Evolutionary conservation across 2,888 invertebrate genomes (phyloP).

Genomic region (Epiblema foenella): DNA sequence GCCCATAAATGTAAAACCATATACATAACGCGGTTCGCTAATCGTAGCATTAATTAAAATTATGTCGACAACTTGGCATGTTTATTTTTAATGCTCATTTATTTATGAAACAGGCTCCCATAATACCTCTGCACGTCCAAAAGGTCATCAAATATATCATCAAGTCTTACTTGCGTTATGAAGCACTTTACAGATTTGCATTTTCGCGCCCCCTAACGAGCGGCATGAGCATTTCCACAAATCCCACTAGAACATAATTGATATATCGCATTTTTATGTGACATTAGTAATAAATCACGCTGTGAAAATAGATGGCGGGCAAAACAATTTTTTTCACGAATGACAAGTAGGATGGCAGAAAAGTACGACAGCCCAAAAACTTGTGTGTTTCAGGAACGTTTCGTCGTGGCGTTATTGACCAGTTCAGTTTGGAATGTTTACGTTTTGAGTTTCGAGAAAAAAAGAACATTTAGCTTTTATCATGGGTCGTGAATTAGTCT

Average conservation of each 20-base stretch:
- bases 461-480: neutral
- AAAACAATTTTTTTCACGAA: slow-evolving; percentile 57
- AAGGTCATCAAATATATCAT: slow-evolving; percentile 15
- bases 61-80: too few relatives aligned
- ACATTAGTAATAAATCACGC: slow-evolving; percentile 39
- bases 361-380: neutral
- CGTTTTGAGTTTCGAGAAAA: neutral
- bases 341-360: slow-evolving; percentile 47
- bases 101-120: neutral
- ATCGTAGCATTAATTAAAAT: too few relatives aligned
- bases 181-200: slow-evolving; percentile 32
- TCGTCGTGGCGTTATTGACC: too few relatives aligned
- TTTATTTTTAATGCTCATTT: too few relatives aligned
- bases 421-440: too few relatives aligned
- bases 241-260: slow-evolving; percentile 38
- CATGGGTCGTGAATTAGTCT: neutral
- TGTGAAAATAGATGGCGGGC: slow-evolving; percentile 40
- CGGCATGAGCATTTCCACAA: slow-evolving; percentile 10
- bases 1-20: too few relatives aligned
- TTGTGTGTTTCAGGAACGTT: too few relatives aligned
- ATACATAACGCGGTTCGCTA: too few relatives aligned
- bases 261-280: slow-evolving; percentile 34
- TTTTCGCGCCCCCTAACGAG: slow-evolving; percentile 21
- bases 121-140: neutral
- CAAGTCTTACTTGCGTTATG: slow-evolving; percentile 12